Evolutionary conservation across 2,113 vertebrate species (phyloP).

Genomic region (Oceanodroma tethys): DNA sequence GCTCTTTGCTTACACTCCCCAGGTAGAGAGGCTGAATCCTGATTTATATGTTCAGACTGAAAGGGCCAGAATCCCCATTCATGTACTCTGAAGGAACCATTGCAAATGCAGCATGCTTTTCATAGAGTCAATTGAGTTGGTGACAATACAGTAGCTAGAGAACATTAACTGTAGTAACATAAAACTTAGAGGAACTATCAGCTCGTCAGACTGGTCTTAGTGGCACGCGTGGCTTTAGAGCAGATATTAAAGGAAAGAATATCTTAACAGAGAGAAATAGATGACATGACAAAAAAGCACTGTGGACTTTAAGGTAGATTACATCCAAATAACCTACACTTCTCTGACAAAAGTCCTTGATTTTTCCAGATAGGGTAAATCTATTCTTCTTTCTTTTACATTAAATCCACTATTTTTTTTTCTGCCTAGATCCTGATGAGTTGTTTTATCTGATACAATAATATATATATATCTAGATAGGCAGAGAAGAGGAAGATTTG

Average conservation of each 20-base stretch:
- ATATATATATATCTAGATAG: neutral
- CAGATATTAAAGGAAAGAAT: neutral
- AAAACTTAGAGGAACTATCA: neutral
- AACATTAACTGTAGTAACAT: neutral
- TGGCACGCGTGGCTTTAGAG: neutral
- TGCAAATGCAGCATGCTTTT: neutral
- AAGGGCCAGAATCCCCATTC: neutral
- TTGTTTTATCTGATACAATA: neutral
- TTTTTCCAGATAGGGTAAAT: neutral
- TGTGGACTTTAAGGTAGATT: neutral
- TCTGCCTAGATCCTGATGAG: neutral
- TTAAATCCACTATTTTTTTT: neutral
- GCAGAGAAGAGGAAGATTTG: neutral
- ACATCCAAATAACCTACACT: neutral
- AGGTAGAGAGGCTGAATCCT: neutral
- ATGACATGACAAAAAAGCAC: neutral
- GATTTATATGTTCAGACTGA: neutral
- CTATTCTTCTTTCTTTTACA: neutral
- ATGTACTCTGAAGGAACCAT: neutral
- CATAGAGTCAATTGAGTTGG: neutral
- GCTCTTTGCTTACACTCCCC: neutral
- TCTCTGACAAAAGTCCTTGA: neutral
- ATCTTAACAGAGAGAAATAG: neutral
- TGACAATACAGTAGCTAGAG: neutral
- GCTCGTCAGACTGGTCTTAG: neutral